These are phyloP conservation scores for Falco columbarius DNA, from an alignment of 2,797 vertebrate species.

Conservation along the genomic window DNA sequence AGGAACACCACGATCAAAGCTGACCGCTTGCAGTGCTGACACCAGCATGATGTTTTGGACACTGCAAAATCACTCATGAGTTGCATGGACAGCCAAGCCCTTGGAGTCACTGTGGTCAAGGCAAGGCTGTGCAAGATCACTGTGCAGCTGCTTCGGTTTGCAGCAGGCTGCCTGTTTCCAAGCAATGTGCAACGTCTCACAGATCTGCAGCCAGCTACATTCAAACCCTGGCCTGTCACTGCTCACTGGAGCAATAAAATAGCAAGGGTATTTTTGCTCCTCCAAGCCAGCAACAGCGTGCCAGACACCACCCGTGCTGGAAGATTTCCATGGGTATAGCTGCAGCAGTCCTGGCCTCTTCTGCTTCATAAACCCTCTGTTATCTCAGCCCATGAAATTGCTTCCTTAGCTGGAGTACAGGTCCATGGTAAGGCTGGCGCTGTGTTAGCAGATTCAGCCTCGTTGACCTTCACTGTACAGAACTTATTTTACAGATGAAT, in stretches of 20 bases:
- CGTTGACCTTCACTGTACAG: not conserved
- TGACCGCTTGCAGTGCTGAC: not conserved
- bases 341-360: not conserved
- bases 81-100: not conserved
- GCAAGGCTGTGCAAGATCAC: not conserved
- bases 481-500: not conserved
- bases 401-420: not conserved
- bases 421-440: accelerated
- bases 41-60: not conserved
- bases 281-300: not conserved
- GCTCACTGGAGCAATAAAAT: conserved; percentile 29
- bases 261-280: not conserved
- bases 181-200: not conserved
- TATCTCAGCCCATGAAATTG: not conserved
- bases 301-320: not conserved
- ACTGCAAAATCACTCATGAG: not conserved
- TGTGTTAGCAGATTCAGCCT: not conserved
- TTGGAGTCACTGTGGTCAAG: not conserved
- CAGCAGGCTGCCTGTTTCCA: conserved; percentile 5
- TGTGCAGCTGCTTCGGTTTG: not conserved
- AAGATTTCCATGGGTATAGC: not conserved
- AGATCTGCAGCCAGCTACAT: not conserved
- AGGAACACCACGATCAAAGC: not conserved
- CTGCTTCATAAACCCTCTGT: conserved; percentile 17
- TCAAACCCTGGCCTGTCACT: not conserved